Conservation (phyloP, 2,797 vertebrate species). For the Ctenochaetus hawaiiensis region DNA sequence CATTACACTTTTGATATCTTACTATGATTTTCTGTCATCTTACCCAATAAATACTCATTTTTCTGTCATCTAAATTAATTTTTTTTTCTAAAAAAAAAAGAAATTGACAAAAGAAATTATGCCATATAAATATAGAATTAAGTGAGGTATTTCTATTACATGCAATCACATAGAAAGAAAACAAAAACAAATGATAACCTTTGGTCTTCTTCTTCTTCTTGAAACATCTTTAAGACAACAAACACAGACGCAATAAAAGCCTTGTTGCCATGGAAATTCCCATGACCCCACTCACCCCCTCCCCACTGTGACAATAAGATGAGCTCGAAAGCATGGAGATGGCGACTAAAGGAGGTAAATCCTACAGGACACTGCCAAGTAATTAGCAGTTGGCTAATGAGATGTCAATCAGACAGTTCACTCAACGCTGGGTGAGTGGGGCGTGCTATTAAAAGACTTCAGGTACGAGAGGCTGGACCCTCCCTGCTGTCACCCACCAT, state of each 20-base stretch:
- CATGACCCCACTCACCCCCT: neutral
- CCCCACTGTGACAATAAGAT: slow-evolving; percentile 26
- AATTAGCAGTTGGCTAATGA: slow-evolving; percentile 77
- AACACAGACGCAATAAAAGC: slow-evolving; percentile 18
- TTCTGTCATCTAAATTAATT: slow-evolving; percentile 13
- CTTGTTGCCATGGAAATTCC: slow-evolving; percentile 23
- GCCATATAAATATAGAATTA: slow-evolving; percentile 68
- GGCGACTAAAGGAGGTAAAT: slow-evolving; percentile 53
- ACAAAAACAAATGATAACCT: slow-evolving; percentile 52
- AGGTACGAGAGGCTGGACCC: slow-evolving; percentile 56
- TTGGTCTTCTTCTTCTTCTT: slow-evolving; percentile 62
- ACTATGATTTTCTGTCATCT: slow-evolving; percentile 10
- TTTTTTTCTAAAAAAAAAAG: slow-evolving; percentile 12
- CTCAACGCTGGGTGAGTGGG: slow-evolving; percentile 46
- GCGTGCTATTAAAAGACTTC: slow-evolving; percentile 57
- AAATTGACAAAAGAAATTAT: slow-evolving; percentile 6
- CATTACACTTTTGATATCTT: slow-evolving; percentile 21
- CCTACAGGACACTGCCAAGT: slow-evolving; percentile 59
- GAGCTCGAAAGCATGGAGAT: slow-evolving; percentile 61
- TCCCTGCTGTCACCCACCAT: slow-evolving; percentile 26
- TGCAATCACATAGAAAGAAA: slow-evolving; percentile 51
- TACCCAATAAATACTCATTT: slow-evolving; percentile 7
- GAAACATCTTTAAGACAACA: slow-evolving; percentile 32
- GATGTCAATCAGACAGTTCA: slow-evolving; percentile 66
- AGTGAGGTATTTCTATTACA: slow-evolving; percentile 71